Conservation (phyloP, 2,888 invertebrate species). For the Brenthis hecate region DNA sequence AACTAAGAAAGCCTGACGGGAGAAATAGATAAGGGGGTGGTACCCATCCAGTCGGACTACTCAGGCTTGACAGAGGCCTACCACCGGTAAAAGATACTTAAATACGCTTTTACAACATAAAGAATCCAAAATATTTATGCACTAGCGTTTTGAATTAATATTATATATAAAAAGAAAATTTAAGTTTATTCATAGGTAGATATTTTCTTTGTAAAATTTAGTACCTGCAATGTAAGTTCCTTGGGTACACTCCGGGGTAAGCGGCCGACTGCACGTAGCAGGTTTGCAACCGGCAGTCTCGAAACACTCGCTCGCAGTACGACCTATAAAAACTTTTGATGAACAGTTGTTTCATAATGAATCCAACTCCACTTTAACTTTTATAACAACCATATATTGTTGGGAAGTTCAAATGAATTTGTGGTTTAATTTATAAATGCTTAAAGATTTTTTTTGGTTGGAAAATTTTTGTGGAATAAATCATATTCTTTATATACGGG, state of each 20-base stretch:
- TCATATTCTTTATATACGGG: too few relatives aligned
- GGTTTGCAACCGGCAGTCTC: constrained; percentile 93
- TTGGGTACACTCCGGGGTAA: constrained; percentile 95
- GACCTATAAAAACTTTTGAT: constrained; percentile 78
- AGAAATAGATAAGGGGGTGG: too few relatives aligned
- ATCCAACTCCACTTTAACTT: constrained; percentile 24
- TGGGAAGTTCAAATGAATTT: constrained; percentile 16
- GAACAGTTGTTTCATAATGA: constrained; percentile 27
- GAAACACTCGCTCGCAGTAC: constrained; percentile 93
- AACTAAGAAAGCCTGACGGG: too few relatives aligned
- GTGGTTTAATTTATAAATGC: background rate
- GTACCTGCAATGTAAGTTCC: constrained; percentile 91
- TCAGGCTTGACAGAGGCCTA: too few relatives aligned
- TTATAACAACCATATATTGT: constrained; percentile 27
- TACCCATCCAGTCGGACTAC: too few relatives aligned
- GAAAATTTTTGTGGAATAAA: background rate
- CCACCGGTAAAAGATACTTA: too few relatives aligned
- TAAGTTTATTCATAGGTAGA: too few relatives aligned
- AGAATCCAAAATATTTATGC: too few relatives aligned
- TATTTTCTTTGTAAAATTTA: background rate
- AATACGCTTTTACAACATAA: too few relatives aligned
- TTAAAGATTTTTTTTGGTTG: background rate
- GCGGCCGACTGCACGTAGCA: constrained; percentile 97
- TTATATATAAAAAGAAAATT: too few relatives aligned
- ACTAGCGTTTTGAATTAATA: too few relatives aligned